Base-by-base conservation (phyloP, 2,113 vertebrate genomes). In the Nothobranchius furzeri region DNA sequence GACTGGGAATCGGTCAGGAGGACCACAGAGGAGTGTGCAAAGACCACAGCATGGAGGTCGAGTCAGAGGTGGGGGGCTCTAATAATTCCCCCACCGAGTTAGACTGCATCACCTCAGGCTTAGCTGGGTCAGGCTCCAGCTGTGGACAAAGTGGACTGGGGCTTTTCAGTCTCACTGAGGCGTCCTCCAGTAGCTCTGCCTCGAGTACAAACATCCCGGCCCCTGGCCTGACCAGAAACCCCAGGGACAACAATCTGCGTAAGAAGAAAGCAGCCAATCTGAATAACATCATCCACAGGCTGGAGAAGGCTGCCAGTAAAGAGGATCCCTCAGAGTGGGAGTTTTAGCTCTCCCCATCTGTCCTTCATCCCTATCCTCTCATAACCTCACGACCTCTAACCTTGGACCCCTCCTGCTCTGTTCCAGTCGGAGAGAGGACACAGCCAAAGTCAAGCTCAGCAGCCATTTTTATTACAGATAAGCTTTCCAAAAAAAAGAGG, bases 241-340 rank as follows among this genome's bases (percentile, higher is more conserved):
- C 95, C 52, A 95, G 95, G 83, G 97, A 99, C 95, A 98, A 95
- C 95, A 96, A 94, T 83, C 83, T 98, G 93, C 92, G 96, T 74
- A 96, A 95, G 93, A 97, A 97, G 95, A 98, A 98, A 87, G 96
- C 96, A 25, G 96, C 96, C 66, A 98, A 98, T 93, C 95, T 98
- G 92, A 97, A 98, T 95, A 98, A 94, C 94, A 98, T 98, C 89
- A 98, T 98, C 91, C 95, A 98, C 92, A 95, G 96, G 90, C 85
- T 98, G 92, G 96, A 98, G 93, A 97, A 98, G 89, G 96, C 96
- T 14, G 96, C 96, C 43, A 97, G 95, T 86, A 95, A 96, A 70
- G 96, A 98, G 90, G 96, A 98, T 90, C 95, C 95, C 73, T 94
- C 93, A 46, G 96, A 98, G 91, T 98, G 96, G 96, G 96, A 98